Evolutionary conservation across 2,888 invertebrate species (phyloP).

Genomic region (Sceliomorpha sp.): DNA sequence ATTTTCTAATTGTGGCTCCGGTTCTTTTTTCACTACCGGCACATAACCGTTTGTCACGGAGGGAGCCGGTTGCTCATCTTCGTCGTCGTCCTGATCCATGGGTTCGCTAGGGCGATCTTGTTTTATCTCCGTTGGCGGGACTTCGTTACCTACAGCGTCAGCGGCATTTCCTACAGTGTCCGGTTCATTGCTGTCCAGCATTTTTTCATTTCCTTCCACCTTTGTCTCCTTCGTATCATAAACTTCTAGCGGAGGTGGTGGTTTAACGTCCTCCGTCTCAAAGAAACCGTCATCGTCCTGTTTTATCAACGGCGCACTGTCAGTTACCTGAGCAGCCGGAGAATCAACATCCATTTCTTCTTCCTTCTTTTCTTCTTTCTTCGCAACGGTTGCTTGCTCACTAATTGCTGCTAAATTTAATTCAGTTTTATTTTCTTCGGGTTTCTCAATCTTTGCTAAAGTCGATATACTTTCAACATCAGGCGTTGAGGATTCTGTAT

Average conservation of each 20-base stretch:
- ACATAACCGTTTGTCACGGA: conserved; percentile 64
- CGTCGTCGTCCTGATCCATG: conserved; percentile 45
- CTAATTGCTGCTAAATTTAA: conserved; percentile 30
- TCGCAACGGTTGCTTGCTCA: conserved; percentile 11
- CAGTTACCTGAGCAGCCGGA: neutral
- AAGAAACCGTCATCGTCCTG: too few species aligned
- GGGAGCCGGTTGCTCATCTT: conserved; percentile 47
- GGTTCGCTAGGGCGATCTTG: conserved; percentile 6
- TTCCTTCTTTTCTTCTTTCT: conserved; percentile 57
- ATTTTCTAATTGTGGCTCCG: conserved; percentile 56
- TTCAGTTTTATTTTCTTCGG: neutral
- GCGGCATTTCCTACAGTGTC: too few species aligned
- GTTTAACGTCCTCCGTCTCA: too few species aligned
- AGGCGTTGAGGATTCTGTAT: neutral
- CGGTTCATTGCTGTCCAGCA: too few species aligned
- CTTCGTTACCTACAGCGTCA: too few species aligned
- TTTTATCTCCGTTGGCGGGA: neutral
- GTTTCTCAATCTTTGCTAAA: neutral
- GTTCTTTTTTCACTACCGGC: conserved; percentile 60
- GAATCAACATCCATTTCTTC: conserved; percentile 50
- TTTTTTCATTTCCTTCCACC: too few species aligned
- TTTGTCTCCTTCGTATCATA: too few species aligned
- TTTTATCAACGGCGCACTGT: too few species aligned
- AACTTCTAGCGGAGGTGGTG: too few species aligned
- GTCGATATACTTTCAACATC: neutral